Evolutionary conservation across 1,140 invertebrate species (phyloP), one percentile per base, ranked within the genome.

Genomic region (Scaptomyza hsui): DNA sequence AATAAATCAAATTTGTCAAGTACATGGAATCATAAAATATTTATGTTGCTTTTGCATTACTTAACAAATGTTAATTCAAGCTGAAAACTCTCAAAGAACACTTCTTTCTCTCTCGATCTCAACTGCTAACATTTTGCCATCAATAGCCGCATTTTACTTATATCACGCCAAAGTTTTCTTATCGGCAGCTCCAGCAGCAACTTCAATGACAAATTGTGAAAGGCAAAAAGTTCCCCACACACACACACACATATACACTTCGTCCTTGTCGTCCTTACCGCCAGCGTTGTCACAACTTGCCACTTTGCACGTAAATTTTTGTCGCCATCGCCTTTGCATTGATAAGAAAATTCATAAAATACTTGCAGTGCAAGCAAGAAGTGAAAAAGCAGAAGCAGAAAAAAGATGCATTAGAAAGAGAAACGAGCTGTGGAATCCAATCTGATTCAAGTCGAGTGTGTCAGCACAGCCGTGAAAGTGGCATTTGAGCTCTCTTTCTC

Each of bases 291-390:
- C 81, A 86, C 80, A 85, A 85, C 80, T 85, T 85, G 80, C 80
- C 80, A 85, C 80, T 86, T 88, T 86, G 81, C 81, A 86, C 82
- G 81, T 86, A 86, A 86, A 77, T 86, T 86, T 86, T 74, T 72
- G 82, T 68, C 81, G 73, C 64, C 82, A 70, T 85, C 47, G 71
- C 70, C 65, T 74, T 83, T 83, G 80, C 78, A 85, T 73, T 85
- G 82, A 88, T 88, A 86, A 88, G 81, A 86, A 88, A 86, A 86
- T 86, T 86, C 81, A 86, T 86, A 86, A 86, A 88, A 86, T 86
- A 71, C 73, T 63, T 65, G 52, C 64, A 37, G 39, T 56, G 45
- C 15, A 53, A 51, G 26, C n/a, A 35, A 37, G 21, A 48, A 64
- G 16, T 48, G 7, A 35, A 35, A 32, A 18, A 39, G 19, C 29